Evolutionary conservation across 2,888 invertebrate species (phyloP), one percentile per base, ranked within the genome.

Genomic region (Cynaeus angustus): DNA sequence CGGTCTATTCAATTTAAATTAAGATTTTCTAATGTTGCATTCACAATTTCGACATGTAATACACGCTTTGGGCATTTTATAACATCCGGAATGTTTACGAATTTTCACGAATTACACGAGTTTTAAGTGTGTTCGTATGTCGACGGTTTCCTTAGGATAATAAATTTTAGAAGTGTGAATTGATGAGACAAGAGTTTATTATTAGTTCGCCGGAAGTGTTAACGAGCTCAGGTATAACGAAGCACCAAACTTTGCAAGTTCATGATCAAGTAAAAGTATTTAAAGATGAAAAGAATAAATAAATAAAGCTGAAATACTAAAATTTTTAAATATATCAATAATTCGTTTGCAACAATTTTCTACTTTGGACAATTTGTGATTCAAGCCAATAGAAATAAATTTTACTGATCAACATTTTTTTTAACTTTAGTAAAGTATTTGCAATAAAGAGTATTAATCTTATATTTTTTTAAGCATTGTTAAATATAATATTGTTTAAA

Each of bases 31-130:
- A 61, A 52, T 58, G 52, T 50, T 46, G 12, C 30, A 48, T 66
- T 66, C 56, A 56, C 66, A 65, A 43, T 58, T 67, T 52, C 48
- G 45, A 8, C 59, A n/a, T 67, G 66, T 67, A 41, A 30, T 41
- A 74, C 75, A 75, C 14, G 72, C 43, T 74, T 75, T 58, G 55
- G 70, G 74, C 75, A 74, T 75, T 74, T 72, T 43, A 66, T 21
- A 66, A 59, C 74, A 73, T 75, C 75, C 75, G 73, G 75, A 67
- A 13, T 58, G 10, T 66, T 66, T 46, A 45, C 55, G 53, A 55
- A 65, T 43, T 62, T 59, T 45, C 45, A 5, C 6, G 28, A 37
- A 62, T 8, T 41, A 53, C 59, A 33, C 45, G 41, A 4, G 33
- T 53, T 48, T 64, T 67, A 67, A 67, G 67, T 67, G 67, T 58